Percentiles rank a stretch among this genome's conserved stretches.
Conservation (phyloP, 2,797 vertebrate species). For the Rachycentron canadum region DNA sequence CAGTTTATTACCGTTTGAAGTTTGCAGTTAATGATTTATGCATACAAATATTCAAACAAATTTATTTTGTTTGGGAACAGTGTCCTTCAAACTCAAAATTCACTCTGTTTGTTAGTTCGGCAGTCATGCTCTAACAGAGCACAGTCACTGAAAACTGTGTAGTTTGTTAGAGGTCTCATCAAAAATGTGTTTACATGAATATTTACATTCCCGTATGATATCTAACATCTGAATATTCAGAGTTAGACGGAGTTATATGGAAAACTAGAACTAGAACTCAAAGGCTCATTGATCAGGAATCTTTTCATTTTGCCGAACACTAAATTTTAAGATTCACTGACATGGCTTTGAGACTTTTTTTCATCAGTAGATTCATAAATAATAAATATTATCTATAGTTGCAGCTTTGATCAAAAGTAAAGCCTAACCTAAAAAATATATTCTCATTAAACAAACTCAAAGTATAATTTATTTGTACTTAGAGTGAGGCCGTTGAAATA, state of each 20-base stretch:
- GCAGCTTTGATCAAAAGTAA: not conserved
- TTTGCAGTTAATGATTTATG: slow-evolving; percentile 78
- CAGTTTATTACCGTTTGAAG: slow-evolving; percentile 76
- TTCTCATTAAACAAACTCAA: not conserved
- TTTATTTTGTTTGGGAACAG: slow-evolving; percentile 76
- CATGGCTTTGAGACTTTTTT: not conserved
- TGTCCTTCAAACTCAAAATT: slow-evolving; percentile 65
- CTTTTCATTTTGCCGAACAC: not conserved
- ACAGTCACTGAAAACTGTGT: slow-evolving; percentile 23
- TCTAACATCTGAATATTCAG: slow-evolving; percentile 64
- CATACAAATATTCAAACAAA: slow-evolving; percentile 76
- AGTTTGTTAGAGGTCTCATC: slow-evolving; percentile 54
- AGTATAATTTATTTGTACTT: not conserved
- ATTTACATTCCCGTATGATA: slow-evolving; percentile 74
- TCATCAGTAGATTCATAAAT: not conserved
- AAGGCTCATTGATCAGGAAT: slow-evolving; percentile 14
- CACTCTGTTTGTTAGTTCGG: slow-evolving; percentile 52
- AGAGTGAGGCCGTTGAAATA: too few relatives aligned
- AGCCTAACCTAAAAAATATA: not conserved
- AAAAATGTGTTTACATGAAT: slow-evolving; percentile 60
- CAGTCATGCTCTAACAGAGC: slow-evolving; percentile 20
- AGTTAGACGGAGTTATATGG: slow-evolving; percentile 52
- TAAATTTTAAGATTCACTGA: not conserved
- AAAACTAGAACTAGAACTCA: slow-evolving; percentile 32
- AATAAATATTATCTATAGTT: not conserved